These are phyloP conservation scores for Eueremaeus valkanovi DNA, from an alignment of 2,888 invertebrate genomes.

Conservation along the genomic window DNA sequence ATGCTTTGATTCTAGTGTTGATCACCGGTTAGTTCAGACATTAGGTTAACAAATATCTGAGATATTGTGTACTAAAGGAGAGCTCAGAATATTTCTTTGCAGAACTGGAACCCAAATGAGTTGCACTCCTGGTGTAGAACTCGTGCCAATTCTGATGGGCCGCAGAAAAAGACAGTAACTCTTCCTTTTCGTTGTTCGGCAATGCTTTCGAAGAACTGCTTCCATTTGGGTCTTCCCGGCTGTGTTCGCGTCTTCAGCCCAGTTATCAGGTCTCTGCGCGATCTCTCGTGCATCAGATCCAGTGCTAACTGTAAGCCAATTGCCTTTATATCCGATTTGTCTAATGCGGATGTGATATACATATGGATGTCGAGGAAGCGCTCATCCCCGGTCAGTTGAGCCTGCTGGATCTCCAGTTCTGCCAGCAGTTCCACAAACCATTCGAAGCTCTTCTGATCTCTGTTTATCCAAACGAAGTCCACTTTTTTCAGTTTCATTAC, in stretches of 20 bases:
- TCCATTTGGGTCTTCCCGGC: constrained; percentile 92
- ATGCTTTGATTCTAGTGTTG: no score
- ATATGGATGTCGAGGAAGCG: constrained; percentile 92
- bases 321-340: constrained; percentile 55
- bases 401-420: constrained; percentile 80
- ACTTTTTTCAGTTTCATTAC: constrained; percentile 80
- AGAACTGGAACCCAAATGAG: constrained; percentile 79
- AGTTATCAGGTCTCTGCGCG: no score
- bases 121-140: constrained; percentile 78
- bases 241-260: no score
- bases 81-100: constrained; percentile 84
- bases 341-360: constrained; percentile 95
- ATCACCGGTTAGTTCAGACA: no score
- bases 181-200: constrained; percentile 79
- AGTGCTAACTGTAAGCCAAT: constrained; percentile 74
- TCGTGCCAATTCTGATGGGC: constrained; percentile 77
- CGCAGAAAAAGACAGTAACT: constrained; percentile 91
- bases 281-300: constrained; percentile 88
- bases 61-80: no score
- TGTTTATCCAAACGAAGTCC: constrained; percentile 96
- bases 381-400: constrained; percentile 70
- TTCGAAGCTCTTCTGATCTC: constrained; percentile 89
- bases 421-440: constrained; percentile 93
- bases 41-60: no score
- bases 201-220: constrained; percentile 77